A percentile compares a stretch with the other conserved stretches of the same genome.
These are phyloP conservation scores for Drosophila histrio DNA, from an alignment of 2,888 invertebrate species.

Conservation along the genomic window DNA sequence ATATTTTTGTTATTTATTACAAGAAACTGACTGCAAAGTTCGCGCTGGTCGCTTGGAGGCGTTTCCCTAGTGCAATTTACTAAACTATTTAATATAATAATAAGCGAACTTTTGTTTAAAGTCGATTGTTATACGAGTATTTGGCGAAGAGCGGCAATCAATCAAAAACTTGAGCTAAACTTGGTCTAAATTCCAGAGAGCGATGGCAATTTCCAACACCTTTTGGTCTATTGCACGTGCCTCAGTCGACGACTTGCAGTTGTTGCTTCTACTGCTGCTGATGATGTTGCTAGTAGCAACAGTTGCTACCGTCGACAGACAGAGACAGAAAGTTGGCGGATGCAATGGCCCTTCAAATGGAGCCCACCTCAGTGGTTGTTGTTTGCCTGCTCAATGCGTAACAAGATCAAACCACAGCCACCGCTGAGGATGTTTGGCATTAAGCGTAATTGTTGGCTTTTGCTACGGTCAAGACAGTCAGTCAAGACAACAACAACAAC, in stretches of 20 bases:
- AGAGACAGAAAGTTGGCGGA: conserved; percentile 9
- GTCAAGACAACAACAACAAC: conserved; percentile 33
- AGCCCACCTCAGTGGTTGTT: conserved; percentile 48
- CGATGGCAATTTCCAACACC: conserved; percentile 61
- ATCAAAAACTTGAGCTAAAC: conserved; percentile 34
- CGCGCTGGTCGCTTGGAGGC: conserved; percentile 17
- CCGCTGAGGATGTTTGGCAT: conserved; percentile 81
- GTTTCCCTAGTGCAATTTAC: conserved; percentile 61
- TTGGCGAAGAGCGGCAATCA: conserved; percentile 50
- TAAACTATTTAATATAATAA: conserved; percentile 71
- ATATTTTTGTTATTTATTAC: conserved; percentile 63
- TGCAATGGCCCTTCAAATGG: conserved; percentile 8
- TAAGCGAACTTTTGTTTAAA: conserved; percentile 39
- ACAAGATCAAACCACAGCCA: conserved; percentile 79
- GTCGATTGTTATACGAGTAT: conserved; percentile 29
- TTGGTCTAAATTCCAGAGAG: conserved; percentile 38
- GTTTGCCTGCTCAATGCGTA: conserved; percentile 64
- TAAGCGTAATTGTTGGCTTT: conserved; percentile 75
- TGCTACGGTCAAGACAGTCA: conserved; percentile 44
- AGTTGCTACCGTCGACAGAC: conserved; percentile 6
- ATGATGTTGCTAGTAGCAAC: conserved; percentile 8
- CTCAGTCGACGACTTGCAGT: conserved; percentile 6
- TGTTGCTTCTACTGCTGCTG: conserved; percentile 15
- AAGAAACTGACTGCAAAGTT: conserved; percentile 21
- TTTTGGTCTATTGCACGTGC: conserved; percentile 53